These are phyloP conservation scores for Semnornis frantzii DNA, from an alignment of 2,113 vertebrate species.

Conservation along the genomic window DNA sequence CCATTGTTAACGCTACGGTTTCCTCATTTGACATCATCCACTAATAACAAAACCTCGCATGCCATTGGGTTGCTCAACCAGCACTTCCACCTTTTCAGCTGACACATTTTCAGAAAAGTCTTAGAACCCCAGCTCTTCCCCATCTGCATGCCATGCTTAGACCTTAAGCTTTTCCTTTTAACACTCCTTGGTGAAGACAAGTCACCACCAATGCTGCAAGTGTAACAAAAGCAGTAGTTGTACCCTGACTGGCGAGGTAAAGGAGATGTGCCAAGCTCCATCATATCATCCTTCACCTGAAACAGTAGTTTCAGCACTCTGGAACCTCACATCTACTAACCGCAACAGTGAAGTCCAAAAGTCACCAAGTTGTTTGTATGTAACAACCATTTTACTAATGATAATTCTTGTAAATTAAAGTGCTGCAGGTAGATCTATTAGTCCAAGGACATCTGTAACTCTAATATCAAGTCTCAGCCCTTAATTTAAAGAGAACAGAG, in stretches of 20 bases:
- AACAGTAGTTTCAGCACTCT: background rate
- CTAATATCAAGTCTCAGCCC: background rate
- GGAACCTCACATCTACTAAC: background rate
- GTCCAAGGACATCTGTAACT: background rate
- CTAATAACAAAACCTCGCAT: background rate
- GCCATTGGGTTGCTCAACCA: background rate
- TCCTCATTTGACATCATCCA: background rate
- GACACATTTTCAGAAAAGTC: background rate
- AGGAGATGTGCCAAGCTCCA: accelerated
- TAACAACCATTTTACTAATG: accelerated
- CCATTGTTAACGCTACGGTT: background rate
- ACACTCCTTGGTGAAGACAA: background rate
- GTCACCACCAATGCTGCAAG: background rate
- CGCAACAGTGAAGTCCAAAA: background rate
- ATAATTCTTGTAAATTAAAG: background rate
- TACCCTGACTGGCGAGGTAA: background rate
- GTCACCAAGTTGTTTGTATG: background rate
- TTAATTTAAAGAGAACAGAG: background rate
- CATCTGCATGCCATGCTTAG: background rate
- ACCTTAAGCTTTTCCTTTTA: background rate
- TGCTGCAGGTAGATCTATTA: background rate
- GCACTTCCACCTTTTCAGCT: background rate
- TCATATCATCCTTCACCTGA: background rate
- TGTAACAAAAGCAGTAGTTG: background rate
- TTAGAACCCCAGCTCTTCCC: background rate